Evolutionary conservation across 2,888 invertebrate genomes (phyloP).

Genomic region (Lapara coniferarum): DNA sequence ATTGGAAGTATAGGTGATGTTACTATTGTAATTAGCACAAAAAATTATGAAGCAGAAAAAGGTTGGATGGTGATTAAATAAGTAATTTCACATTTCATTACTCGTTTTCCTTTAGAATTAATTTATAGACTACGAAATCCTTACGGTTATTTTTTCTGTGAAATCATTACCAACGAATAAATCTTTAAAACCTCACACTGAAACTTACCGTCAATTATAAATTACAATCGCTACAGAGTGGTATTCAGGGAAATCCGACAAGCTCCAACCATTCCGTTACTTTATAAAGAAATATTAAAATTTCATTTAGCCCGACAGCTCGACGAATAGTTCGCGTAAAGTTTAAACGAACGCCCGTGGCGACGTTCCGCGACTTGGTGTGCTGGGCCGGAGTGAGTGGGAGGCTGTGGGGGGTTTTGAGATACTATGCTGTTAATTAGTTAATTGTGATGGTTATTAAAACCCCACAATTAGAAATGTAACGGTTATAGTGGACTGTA

Average conservation of each 20-base stretch:
- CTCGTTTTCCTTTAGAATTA: too few species aligned
- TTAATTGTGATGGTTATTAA: too few species aligned
- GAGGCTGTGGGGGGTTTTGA: not conserved
- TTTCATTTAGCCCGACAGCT: slow-evolving; percentile 30
- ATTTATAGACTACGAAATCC: too few species aligned
- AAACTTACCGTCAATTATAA: slow-evolving; percentile 1
- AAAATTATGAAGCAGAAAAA: too few species aligned
- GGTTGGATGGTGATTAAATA: too few species aligned
- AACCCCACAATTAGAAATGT: too few species aligned
- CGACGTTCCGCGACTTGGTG: slow-evolving; percentile 16
- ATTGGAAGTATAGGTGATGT: too few species aligned
- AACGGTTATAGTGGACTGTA: too few species aligned
- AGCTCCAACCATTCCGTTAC: slow-evolving; percentile 25
- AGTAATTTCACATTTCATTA: too few species aligned
- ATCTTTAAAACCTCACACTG: not conserved
- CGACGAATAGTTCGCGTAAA: slow-evolving; percentile 34
- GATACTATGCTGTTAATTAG: not conserved
- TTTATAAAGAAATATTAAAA: slow-evolving; percentile 26
- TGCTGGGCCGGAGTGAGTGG: not conserved
- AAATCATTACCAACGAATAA: not conserved
- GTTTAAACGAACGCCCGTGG: slow-evolving; percentile 31
- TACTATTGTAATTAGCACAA: too few species aligned
- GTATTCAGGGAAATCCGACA: not conserved
- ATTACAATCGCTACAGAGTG: slow-evolving; percentile 1
- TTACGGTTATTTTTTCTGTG: not conserved